Conservation (phyloP, 2,113 vertebrate species). For the Reinhardtius hippoglossoides region DNA sequence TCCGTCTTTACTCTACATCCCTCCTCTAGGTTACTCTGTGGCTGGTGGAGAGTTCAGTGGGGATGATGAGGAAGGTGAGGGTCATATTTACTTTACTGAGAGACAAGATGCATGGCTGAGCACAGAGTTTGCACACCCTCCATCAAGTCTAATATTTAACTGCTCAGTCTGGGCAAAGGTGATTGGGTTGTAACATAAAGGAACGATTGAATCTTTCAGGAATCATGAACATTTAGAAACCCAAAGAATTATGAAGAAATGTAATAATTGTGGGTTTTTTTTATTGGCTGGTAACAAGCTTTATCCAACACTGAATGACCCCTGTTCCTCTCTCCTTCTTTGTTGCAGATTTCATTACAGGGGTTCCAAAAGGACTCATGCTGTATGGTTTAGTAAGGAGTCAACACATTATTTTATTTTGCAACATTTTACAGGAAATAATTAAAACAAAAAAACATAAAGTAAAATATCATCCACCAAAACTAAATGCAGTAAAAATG, state of each 20-base stretch:
- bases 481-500: no score
- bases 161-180: neutral
- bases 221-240: neutral
- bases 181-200: conserved; percentile 8
- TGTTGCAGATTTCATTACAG: conserved; percentile 89
- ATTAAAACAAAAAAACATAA: neutral
- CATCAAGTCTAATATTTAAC: conserved; percentile 16
- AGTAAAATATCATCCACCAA: no score
- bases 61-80: conserved; percentile 88
- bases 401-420: conserved; percentile 23
- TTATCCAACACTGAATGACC: neutral
- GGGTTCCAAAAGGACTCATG: conserved; percentile 90
- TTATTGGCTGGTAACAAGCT: neutral
- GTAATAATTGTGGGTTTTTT: no score
- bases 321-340: conserved; percentile 9
- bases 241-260: no score
- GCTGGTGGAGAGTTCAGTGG: conserved; percentile 90
- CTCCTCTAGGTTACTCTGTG: conserved; percentile 88
- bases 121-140: conserved; percentile 27
- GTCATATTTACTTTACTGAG: conserved; percentile 60
- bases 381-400: conserved; percentile 91
- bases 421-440: conserved; percentile 6
- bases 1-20: neutral
- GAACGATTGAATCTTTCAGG: neutral
- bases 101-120: conserved; percentile 38